Conservation (phyloP, 2,797 vertebrate species). For the Melanotaenia nigrans region DNA sequence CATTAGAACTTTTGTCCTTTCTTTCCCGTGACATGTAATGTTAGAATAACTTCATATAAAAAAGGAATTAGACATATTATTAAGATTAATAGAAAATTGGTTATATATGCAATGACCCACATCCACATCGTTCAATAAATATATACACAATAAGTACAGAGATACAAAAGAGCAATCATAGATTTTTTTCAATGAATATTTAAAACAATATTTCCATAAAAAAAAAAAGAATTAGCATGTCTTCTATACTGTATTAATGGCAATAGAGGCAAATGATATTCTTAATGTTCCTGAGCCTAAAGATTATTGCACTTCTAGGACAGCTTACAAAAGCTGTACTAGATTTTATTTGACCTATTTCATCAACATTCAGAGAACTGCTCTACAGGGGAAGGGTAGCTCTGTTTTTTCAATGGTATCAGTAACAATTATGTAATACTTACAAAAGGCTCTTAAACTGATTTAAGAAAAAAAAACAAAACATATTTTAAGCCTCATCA, state of each 20-base stretch:
- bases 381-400: constrained; percentile 26
- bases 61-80: constrained; percentile 73
- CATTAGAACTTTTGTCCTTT: constrained; percentile 53
- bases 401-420: constrained; percentile 29
- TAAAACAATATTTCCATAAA: constrained; percentile 56
- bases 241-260: constrained; percentile 45
- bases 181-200: constrained; percentile 52
- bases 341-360: constrained; percentile 56
- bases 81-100: constrained; percentile 70
- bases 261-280: constrained; percentile 35
- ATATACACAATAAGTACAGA: constrained; percentile 85
- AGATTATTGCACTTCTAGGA: constrained; percentile 75
- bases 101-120: constrained; percentile 76
- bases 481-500: not conserved
- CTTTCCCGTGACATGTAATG: constrained; percentile 67
- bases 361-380: constrained; percentile 39
- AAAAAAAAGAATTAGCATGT: constrained; percentile 22
- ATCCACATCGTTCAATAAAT: constrained; percentile 84
- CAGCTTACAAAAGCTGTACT: constrained; percentile 28
- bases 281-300: constrained; percentile 53
- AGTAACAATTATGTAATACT: constrained; percentile 67
- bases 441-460: constrained; percentile 53
- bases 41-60: constrained; percentile 76
- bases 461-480: constrained; percentile 49
- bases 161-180: constrained; percentile 72